Percentiles rank a stretch among this genome's conserved stretches.
phyloP scores from a whole-genome alignment of 2,888 invertebrate species.

The Acrocera orbiculus region DNA sequence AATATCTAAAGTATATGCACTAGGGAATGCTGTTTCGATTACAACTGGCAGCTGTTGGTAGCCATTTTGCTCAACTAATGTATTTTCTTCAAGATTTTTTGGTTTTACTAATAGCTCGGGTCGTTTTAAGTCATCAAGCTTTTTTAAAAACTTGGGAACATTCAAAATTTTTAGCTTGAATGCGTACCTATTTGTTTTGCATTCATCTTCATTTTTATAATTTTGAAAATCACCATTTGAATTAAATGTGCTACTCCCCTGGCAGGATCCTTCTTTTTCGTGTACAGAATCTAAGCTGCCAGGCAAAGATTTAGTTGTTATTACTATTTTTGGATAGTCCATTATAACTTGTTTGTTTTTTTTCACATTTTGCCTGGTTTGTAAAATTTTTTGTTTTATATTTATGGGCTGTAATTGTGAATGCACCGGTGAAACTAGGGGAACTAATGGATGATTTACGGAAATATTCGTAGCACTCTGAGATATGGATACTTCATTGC shows the following conservation, averaged over 20 bases:
- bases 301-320: slow-evolving; percentile 57
- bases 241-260: slow-evolving; percentile 27
- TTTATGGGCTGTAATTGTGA: slow-evolving; percentile 28
- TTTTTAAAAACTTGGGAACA: slow-evolving; percentile 48
- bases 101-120: slow-evolving; percentile 9
- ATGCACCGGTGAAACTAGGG: slow-evolving; percentile 29
- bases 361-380: slow-evolving; percentile 10
- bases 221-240: slow-evolving; percentile 29
- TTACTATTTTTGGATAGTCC: slow-evolving; percentile 32
- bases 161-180: slow-evolving; percentile 48
- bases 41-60: slow-evolving; percentile 50
- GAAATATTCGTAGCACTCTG: slow-evolving; percentile 30
- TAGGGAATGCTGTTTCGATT: slow-evolving; percentile 37
- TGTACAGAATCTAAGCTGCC: slow-evolving; percentile 65
- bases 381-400: slow-evolving; percentile 21
- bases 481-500: slow-evolving; percentile 19
- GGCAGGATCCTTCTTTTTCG: slow-evolving; percentile 34
- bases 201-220: slow-evolving; percentile 39
- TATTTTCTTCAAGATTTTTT: slow-evolving; percentile 17
- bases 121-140: slow-evolving; percentile 32
- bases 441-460: slow-evolving; percentile 25
- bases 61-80: slow-evolving; percentile 29
- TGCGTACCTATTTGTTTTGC: slow-evolving; percentile 23
- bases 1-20: slow-evolving; percentile 22
- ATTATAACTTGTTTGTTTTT: slow-evolving; percentile 13